Evolutionary conservation across 2,888 invertebrate genomes (phyloP).

Genomic region (Leptogaster cylindrica): DNA sequence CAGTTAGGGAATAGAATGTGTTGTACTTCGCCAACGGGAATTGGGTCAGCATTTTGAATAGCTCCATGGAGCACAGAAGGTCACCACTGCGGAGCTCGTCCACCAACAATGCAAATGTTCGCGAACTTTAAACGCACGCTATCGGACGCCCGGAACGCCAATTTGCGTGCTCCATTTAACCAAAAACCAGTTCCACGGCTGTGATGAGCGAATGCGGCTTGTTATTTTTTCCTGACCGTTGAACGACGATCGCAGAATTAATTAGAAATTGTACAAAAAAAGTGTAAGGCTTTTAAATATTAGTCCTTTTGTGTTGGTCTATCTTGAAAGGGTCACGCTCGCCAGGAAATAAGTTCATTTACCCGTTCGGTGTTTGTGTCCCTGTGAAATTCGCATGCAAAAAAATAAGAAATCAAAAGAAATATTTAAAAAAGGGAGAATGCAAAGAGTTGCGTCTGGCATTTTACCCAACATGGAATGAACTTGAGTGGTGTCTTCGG

Average conservation of each 20-base stretch:
- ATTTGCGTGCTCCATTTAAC: constrained; percentile 16
- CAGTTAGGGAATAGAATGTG: no score
- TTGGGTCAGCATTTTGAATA: no score
- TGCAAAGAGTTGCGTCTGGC: neutral
- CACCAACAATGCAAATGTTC: no score
- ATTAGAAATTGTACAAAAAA: neutral
- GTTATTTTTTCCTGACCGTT: neutral
- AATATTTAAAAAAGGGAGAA: neutral
- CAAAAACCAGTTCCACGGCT: constrained; percentile 1
- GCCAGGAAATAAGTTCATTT: constrained; percentile 3
- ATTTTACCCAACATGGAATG: neutral
- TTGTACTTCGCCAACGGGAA: no score
- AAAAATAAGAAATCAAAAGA: neutral
- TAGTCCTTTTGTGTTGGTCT: neutral
- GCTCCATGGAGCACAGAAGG: no score
- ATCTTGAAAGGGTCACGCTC: neutral
- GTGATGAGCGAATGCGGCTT: neutral
- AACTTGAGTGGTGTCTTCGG: neutral
- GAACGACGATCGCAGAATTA: neutral
- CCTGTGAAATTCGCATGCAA: constrained; percentile 1
- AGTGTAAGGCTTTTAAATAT: neutral
- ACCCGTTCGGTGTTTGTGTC: neutral
- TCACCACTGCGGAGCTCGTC: no score
- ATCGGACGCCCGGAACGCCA: neutral
- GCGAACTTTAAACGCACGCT: constrained; percentile 8